These are phyloP conservation scores for Grammomys surdaster DNA, from an alignment of 2,113 vertebrate genomes.

Conservation along the genomic window DNA sequence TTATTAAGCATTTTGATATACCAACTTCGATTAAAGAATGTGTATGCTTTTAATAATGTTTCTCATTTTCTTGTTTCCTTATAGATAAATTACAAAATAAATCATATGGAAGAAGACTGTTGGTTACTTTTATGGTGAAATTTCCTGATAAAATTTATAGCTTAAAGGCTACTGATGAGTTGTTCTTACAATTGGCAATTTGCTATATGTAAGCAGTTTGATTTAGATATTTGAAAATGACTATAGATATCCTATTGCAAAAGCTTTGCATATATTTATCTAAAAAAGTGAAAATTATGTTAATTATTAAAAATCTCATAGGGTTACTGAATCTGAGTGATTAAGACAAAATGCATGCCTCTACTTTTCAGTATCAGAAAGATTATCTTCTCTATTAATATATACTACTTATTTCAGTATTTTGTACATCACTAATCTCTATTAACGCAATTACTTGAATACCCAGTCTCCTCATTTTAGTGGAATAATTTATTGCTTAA, in stretches of 20 bases:
- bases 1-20: not conserved
- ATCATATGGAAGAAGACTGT: not conserved
- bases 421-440: not conserved
- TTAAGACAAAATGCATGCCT: conserved; percentile 25
- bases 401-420: not conserved
- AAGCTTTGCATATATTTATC: conserved; percentile 9
- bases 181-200: not conserved
- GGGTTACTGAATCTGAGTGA: not conserved
- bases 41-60: not conserved
- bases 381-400: conserved; percentile 39
- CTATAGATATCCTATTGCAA: not conserved
- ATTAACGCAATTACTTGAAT: conserved; percentile 61
- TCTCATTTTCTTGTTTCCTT: not conserved
- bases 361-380: not conserved
- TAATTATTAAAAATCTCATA: conserved; percentile 44
- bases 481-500: conserved; percentile 12
- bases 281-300: conserved; percentile 2
- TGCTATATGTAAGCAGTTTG: not conserved
- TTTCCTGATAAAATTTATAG: not conserved
- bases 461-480: conserved; percentile 32
- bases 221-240: not conserved
- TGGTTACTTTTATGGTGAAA: not conserved
- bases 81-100: not conserved
- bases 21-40: not conserved
- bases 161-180: not conserved